Conservation (phyloP, 1,140 invertebrate species). For the Metopolophium dirhodum region DNA sequence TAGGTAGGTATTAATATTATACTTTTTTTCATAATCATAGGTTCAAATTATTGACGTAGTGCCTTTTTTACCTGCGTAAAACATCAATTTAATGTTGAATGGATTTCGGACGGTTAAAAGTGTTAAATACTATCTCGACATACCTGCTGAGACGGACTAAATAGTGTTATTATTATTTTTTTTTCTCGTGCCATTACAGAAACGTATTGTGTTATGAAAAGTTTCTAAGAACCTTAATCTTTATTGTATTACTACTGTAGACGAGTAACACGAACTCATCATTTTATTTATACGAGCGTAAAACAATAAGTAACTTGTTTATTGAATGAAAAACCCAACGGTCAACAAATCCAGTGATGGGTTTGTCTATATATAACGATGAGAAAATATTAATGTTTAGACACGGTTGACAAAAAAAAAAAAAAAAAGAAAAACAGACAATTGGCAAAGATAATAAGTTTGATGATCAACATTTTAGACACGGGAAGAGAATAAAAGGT, state of each 20-base stretch:
- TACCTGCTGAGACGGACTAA: not conserved
- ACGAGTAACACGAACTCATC: not conserved
- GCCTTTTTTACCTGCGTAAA: not conserved
- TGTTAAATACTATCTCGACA: not conserved
- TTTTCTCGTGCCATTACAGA: too few species aligned
- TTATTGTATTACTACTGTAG: not conserved
- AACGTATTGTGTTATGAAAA: not conserved
- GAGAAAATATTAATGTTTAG: not conserved
- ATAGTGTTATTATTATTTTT: not conserved
- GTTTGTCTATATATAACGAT: too few species aligned
- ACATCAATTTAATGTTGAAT: not conserved
- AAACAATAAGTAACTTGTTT: not conserved
- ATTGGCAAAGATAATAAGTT: constrained; percentile 40
- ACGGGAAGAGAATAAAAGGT: not conserved
- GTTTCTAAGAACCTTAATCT: not conserved
- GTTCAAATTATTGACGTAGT: not conserved
- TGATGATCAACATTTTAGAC: not conserved
- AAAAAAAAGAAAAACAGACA: not conserved
- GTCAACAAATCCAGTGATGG: not conserved
- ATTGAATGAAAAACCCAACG: not conserved
- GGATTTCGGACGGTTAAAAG: not conserved
- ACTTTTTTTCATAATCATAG: not conserved
- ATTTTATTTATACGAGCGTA: not conserved
- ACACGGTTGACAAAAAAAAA: not conserved
- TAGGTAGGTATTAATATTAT: too few species aligned